Conservation (phyloP, 2,113 vertebrate species). For the Abramis brama region DNA sequence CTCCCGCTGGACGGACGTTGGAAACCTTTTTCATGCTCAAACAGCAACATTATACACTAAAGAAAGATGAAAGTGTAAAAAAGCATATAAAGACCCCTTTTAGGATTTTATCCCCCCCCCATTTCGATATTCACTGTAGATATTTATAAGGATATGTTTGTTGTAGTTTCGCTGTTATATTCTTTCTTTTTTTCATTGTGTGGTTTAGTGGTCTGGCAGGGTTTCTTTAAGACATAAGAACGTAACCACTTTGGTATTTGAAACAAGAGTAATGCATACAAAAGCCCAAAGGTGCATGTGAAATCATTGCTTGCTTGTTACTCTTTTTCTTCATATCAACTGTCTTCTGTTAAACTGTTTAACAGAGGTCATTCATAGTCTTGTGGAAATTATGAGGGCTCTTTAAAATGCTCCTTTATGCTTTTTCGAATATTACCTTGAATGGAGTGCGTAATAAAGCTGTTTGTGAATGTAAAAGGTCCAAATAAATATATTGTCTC, state of each 20-base stretch:
- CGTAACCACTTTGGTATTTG: conserved; percentile 7
- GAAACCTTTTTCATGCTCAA: too few species aligned
- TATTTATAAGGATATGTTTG: neutral
- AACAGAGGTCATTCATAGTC: neutral
- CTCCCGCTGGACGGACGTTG: too few species aligned
- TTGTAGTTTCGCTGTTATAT: neutral
- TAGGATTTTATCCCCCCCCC: too few species aligned
- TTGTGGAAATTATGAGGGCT: too few species aligned
- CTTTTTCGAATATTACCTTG: too few species aligned
- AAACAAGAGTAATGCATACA: neutral
- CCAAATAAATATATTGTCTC: too few species aligned
- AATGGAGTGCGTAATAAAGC: too few species aligned
- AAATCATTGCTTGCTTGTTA: neutral
- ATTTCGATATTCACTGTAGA: neutral
- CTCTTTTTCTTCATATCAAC: neutral
- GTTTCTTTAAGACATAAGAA: neutral
- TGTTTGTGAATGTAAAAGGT: too few species aligned
- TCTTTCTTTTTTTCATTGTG: neutral
- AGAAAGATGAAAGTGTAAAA: too few species aligned
- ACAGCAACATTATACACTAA: too few species aligned
- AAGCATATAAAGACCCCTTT: too few species aligned
- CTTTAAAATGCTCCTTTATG: too few species aligned
- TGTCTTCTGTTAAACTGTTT: neutral
- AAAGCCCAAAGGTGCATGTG: neutral
- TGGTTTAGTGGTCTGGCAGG: conserved; percentile 19